A percentile compares a stretch with the other conserved stretches of the same genome.
These are phyloP conservation scores for Heterohyrax brucei DNA, from an alignment of 2,797 vertebrate species.

Conservation along the genomic window DNA sequence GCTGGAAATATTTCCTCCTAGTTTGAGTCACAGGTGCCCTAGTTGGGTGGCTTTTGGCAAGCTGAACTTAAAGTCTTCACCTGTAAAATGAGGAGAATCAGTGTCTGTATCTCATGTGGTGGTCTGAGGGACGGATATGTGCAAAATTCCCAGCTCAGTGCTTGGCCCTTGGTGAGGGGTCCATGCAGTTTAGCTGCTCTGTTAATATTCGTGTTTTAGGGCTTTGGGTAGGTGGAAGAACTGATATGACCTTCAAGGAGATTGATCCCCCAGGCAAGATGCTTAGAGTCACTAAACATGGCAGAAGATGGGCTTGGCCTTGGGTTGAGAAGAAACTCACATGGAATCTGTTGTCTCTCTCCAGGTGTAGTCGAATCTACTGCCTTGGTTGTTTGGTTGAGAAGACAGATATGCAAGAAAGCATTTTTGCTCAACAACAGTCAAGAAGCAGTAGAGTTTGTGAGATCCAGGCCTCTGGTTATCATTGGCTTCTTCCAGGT, in stretches of 20 bases:
- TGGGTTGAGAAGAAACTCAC: neutral
- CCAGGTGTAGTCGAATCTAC: conserved; percentile 93
- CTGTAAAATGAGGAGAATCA: neutral
- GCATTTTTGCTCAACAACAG: conserved; percentile 91
- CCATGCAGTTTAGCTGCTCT: neutral
- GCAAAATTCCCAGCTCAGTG: neutral
- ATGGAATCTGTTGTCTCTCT: conserved; percentile 42
- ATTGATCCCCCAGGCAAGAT: neutral
- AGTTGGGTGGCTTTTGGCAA: neutral
- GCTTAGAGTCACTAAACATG: neutral
- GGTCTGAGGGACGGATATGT: neutral
- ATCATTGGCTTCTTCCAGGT: conserved; percentile 97
- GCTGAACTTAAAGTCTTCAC: neutral
- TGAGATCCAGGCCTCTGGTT: conserved; percentile 91
- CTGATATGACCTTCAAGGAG: neutral
- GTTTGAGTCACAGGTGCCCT: neutral
- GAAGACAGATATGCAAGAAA: conserved; percentile 93
- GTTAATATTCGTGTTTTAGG: neutral
- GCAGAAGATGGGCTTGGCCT: neutral
- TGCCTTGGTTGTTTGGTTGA: conserved; percentile 95
- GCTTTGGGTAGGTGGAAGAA: neutral
- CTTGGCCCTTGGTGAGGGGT: neutral
- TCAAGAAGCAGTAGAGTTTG: conserved; percentile 89
- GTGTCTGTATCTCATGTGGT: neutral
- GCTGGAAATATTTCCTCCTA: neutral